Evolutionary conservation across 35 echinoderm and acorn worm genomes (phyloP), one percentile per base, ranked within the genome.

Genomic region (Diadema setosum): DNA sequence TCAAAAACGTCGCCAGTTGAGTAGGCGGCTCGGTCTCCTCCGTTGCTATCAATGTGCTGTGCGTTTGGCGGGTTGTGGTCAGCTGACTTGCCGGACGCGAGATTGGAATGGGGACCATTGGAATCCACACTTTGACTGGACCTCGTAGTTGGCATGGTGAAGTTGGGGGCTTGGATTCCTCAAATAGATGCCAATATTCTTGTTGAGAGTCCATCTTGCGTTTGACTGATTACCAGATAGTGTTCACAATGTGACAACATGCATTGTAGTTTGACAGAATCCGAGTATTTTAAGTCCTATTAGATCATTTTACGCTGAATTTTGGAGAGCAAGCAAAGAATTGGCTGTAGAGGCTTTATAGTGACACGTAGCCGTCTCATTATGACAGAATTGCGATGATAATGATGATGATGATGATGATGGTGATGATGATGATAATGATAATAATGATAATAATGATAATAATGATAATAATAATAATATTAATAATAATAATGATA

Each of bases 351-450:
- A n/a, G n/a, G n/a, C n/a, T n/a, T n/a, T n/a, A n/a, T n/a, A n/a
- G n/a, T n/a, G n/a, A n/a, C n/a, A n/a, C n/a, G n/a, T n/a, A n/a
- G n/a, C n/a, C n/a, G n/a, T n/a, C n/a, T n/a, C n/a, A n/a, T n/a
- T n/a, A n/a, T n/a, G n/a, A n/a, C n/a, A n/a, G n/a, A n/a, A n/a
- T n/a, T n/a, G n/a, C 6, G 83, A 64, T 35, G 83, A 64, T 36
- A 58, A 67, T 85, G 55, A 85, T 85, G 83, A 65, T 85, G 83
- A 85, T 41, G 82, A 84, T 84, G 29, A 84, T 61, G 82, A 84
- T 84, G 49, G 60, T 84, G 82, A 59, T 84, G 82, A 84, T 61
- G 49, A 84, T 84, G 82, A 84, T 57, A 34, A 59, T 84, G 82
- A 5, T 84, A 52, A 84, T 58, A 52, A 58, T 61, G 45, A 6